Evolutionary conservation across 2,888 invertebrate genomes (phyloP), one percentile per base, ranked within the genome.

Genomic region (Stratiomys singularior): DNA sequence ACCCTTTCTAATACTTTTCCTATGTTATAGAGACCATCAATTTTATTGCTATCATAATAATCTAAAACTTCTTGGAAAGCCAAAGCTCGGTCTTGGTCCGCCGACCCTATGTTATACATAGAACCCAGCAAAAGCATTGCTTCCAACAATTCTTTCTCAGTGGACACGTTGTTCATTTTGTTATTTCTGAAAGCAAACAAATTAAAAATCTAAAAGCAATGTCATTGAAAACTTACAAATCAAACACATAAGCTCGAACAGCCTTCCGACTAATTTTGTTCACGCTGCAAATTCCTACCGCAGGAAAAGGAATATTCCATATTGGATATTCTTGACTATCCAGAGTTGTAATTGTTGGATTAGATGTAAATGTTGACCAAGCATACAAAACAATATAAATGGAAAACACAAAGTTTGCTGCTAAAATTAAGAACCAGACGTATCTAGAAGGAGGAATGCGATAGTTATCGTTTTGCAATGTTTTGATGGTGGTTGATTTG

Each of bases 191-290:
- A 46, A 37, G n/a, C 9, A 37, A 3, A 37, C 9, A 5, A 37
- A 5, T 37, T 37, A 37, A 5, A 5, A 37, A 37, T 69, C 7
- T 23, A 69, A 21, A 44, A 46, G 18, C 44, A n/a, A 23, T 58
- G 11, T 7, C 9, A 46, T 30, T 44, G 18, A 23, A 76, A 37
- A 86, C 88, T 86, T 83, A 90, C 90, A 88, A 80, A 69, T 84
- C 80, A n/a, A 81, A 76, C 0, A 89, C 87, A 5, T 86, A 82
- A 9, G 83, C 78, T 7, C 81, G 78, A 15, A 89, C 84, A 25
- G 87, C 86, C 44, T 83, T 86, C 76, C 82, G 85, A 82, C 91
- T 91, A 52, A 91, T 89, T 80, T 89, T 88, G 81, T 91, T 91
- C 23, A 88, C 82, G 80, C 88, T 89, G 81, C 91, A 91, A 3